Conservation (phyloP, 2,113 vertebrate species). For the Brachyhypopomus occidentalis region DNA sequence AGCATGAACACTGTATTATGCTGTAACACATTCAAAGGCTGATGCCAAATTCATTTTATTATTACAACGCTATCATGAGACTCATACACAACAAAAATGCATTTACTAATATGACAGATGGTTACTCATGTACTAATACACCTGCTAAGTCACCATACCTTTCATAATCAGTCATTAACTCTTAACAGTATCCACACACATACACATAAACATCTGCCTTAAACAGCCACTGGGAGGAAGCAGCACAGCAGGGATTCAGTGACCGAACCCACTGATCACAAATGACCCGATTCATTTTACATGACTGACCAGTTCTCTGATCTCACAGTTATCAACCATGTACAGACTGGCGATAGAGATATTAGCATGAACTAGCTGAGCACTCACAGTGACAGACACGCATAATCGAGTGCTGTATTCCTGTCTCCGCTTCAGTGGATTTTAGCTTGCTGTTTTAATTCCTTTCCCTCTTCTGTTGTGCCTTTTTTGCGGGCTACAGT, state of each 20-base stretch:
- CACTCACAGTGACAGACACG: background rate
- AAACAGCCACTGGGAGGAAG: conserved; percentile 16
- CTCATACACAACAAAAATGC: too few species aligned
- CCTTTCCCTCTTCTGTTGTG: background rate
- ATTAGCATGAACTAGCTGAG: background rate
- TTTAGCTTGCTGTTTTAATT: background rate
- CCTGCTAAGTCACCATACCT: background rate
- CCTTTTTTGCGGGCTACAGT: conserved; percentile 63
- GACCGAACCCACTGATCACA: background rate
- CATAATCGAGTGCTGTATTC: background rate
- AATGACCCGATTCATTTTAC: background rate
- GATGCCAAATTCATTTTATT: too few species aligned
- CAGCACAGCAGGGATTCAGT: conserved; percentile 29
- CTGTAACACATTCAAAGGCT: too few species aligned
- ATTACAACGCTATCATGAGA: too few species aligned
- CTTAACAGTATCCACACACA: background rate
- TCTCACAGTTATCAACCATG: background rate
- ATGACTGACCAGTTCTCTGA: background rate
- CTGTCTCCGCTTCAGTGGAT: too few species aligned
- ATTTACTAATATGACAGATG: too few species aligned
- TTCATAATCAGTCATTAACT: background rate
- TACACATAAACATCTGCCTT: background rate
- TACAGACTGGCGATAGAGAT: background rate
- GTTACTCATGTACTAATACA: too few species aligned
- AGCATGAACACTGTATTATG: too few species aligned